phyloP scores from a whole-genome alignment of 1,140 invertebrate species.

The Calosoma granatense region DNA sequence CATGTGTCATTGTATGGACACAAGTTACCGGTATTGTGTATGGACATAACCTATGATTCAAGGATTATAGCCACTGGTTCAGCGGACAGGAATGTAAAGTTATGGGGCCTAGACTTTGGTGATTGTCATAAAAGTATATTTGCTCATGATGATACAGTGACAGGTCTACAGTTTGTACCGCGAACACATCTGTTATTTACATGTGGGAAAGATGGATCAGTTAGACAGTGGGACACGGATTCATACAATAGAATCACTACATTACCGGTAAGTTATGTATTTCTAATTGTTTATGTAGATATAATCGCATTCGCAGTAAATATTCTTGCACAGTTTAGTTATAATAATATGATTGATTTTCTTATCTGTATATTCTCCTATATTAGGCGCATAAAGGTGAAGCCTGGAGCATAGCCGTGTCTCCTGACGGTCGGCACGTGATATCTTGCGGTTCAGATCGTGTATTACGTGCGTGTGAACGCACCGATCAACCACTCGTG shows the following conservation, averaged over 20 bases:
- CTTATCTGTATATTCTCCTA: constrained; percentile 8
- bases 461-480: constrained; percentile 78
- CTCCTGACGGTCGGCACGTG: constrained; percentile 69
- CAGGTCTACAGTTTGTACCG: constrained; percentile 76
- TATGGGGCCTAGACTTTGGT: constrained; percentile 98
- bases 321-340: background rate
- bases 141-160: constrained; percentile 86
- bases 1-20: constrained; percentile 91
- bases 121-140: constrained; percentile 84
- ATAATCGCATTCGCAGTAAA: background rate
- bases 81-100: constrained; percentile 89
- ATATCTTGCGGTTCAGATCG: constrained; percentile 82
- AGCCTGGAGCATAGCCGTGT: constrained; percentile 64
- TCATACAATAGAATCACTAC: constrained; percentile 84
- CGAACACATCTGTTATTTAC: constrained; percentile 91
- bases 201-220: constrained; percentile 82
- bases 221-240: constrained; percentile 97
- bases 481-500: constrained; percentile 81
- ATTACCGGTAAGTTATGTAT: constrained; percentile 52
- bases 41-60: constrained; percentile 92
- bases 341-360: background rate
- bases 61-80: constrained; percentile 87
- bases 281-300: background rate
- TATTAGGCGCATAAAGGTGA: constrained; percentile 67
- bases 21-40: constrained; percentile 83